Conservation (phyloP, 2,888 invertebrate genomes). For the Bembecia ichneumoniformis region DNA sequence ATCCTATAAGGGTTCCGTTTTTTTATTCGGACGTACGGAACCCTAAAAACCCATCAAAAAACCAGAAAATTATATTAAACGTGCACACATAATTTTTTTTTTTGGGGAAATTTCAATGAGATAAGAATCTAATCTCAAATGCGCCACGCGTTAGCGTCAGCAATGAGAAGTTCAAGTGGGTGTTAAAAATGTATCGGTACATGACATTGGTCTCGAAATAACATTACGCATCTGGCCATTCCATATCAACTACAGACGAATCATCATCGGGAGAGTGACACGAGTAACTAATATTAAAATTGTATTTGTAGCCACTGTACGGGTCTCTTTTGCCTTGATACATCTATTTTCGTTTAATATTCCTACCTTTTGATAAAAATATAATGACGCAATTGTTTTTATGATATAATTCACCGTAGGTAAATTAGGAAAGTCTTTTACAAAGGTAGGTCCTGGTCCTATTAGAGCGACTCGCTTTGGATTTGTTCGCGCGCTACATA, state of each 20-base stretch:
- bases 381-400: too few species aligned
- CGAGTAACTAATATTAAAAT: neutral
- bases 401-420: too few species aligned
- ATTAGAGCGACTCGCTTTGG: too few species aligned
- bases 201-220: slow-evolving; percentile 57
- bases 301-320: neutral
- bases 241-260: slow-evolving; percentile 23
- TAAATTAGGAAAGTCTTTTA: too few species aligned
- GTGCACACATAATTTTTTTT: too few species aligned
- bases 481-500: too few species aligned
- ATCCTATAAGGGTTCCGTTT: too few species aligned
- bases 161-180: slow-evolving; percentile 36
- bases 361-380: too few species aligned
- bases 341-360: too few species aligned
- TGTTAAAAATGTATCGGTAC: slow-evolving; percentile 20
- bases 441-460: too few species aligned
- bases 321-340: neutral
- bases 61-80: neutral
- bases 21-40: too few species aligned
- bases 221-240: slow-evolving; percentile 36
- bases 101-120: neutral
- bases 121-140: slow-evolving; percentile 2
- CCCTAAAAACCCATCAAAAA: neutral
- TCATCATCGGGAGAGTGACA: too few species aligned
- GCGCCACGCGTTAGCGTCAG: slow-evolving; percentile 12